A percentile compares a stretch with the other conserved stretches of the same genome.
These are phyloP conservation scores for Galerucella nymphaeae DNA, from an alignment of 2,888 invertebrate species.

Conservation along the genomic window DNA sequence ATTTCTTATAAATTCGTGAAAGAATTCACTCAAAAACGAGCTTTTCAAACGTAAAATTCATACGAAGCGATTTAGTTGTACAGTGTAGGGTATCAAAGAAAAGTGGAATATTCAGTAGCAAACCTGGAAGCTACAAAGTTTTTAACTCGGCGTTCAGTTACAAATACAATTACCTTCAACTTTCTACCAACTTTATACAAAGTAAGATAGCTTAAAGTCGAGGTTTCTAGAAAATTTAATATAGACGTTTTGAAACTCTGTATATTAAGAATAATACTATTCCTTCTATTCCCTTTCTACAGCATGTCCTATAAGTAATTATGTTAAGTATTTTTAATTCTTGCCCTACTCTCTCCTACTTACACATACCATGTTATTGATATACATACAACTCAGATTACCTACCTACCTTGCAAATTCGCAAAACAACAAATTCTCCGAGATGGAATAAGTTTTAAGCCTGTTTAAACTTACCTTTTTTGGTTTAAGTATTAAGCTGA, in stretches of 20 bases:
- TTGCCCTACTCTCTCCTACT: too few species aligned
- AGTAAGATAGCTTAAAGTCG: constrained; percentile 12
- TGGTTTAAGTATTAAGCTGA: neutral
- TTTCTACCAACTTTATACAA: constrained; percentile 26
- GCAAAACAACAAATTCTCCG: too few species aligned
- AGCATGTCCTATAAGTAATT: too few species aligned
- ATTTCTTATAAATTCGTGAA: neutral
- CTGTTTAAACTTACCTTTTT: neutral
- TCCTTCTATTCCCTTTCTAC: neutral
- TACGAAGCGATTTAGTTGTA: neutral
- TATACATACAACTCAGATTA: too few species aligned
- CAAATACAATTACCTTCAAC: constrained; percentile 32
- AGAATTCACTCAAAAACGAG: neutral
- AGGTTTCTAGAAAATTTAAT: constrained; percentile 10
- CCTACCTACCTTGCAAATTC: too few species aligned
- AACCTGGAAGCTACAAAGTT: constrained; percentile 20
- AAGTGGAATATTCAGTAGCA: constrained; percentile 30
- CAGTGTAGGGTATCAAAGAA: constrained; percentile 16
- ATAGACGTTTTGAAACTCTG: neutral
- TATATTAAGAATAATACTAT: neutral
- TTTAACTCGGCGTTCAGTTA: constrained; percentile 25
- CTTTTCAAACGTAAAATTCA: neutral
- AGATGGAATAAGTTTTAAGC: too few species aligned
- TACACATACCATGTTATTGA: too few species aligned
- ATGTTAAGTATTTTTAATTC: too few species aligned